Conservation (phyloP, 2,797 vertebrate species). For the Mormyrus proboscirostris region DNA sequence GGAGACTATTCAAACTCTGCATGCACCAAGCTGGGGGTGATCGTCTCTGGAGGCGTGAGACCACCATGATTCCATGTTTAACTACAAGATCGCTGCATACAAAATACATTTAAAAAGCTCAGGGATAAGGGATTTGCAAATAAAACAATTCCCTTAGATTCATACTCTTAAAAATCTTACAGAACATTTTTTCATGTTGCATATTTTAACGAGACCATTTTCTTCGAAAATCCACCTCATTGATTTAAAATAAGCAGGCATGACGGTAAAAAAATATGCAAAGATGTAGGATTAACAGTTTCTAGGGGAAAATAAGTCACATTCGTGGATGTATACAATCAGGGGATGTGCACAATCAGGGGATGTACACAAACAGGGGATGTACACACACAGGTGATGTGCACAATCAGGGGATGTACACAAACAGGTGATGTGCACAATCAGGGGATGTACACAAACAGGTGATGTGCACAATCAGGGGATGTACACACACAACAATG, state of each 20-base stretch:
- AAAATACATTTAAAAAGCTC: neutral
- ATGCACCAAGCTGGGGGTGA: neutral
- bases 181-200: neutral
- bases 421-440: too few relatives aligned
- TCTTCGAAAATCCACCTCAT: neutral
- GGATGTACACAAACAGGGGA: neutral
- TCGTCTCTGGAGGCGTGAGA: neutral
- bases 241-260: neutral
- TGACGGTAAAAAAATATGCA: neutral
- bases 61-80: neutral
- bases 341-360: neutral
- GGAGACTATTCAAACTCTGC: neutral
- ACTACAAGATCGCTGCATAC: neutral
- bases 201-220: neutral
- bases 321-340: neutral
- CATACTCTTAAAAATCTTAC: neutral
- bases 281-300: neutral
- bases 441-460: neutral
- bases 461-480: neutral
- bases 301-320: neutral
- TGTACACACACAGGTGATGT: too few relatives aligned
- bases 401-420: neutral
- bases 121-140: neutral
- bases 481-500: neutral
- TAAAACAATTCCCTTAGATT: neutral